Conservation (phyloP, 1,140 invertebrate genomes). For the Delia radicum region DNA sequence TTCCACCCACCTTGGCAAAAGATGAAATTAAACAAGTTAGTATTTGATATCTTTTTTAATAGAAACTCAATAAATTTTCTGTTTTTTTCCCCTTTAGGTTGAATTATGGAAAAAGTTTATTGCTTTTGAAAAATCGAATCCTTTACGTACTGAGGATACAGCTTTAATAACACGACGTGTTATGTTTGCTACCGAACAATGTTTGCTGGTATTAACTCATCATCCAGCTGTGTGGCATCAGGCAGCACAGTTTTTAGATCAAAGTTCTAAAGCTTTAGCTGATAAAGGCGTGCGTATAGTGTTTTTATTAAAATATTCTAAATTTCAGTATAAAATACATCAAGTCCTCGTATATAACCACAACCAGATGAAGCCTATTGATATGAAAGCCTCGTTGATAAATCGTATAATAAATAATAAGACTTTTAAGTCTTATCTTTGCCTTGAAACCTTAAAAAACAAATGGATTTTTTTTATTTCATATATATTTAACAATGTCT, state of each 20-base stretch:
- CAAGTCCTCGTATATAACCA: no score
- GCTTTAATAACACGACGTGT: slow-evolving; percentile 89
- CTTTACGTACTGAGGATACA: slow-evolving; percentile 92
- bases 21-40: slow-evolving; percentile 91
- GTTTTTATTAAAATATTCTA: slow-evolving; percentile 21
- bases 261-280: slow-evolving; percentile 85
- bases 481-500: neutral
- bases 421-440: slow-evolving; percentile 2
- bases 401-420: neutral
- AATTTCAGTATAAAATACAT: neutral
- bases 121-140: slow-evolving; percentile 95
- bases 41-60: neutral
- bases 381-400: neutral
- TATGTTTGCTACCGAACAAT: slow-evolving; percentile 99
- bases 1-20: slow-evolving; percentile 86
- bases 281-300: slow-evolving; percentile 83
- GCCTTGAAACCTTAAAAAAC: slow-evolving; percentile 7
- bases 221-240: slow-evolving; percentile 99
- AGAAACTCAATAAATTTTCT: neutral
- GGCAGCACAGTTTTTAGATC: slow-evolving; percentile 92
- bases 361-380: neutral
- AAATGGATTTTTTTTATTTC: slow-evolving; percentile 20
- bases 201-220: slow-evolving; percentile 92
- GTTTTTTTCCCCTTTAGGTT: slow-evolving; percentile 63
- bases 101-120: slow-evolving; percentile 99